phyloP scores from a whole-genome alignment of 1,140 invertebrate species.

The Antheraea pernyi region DNA sequence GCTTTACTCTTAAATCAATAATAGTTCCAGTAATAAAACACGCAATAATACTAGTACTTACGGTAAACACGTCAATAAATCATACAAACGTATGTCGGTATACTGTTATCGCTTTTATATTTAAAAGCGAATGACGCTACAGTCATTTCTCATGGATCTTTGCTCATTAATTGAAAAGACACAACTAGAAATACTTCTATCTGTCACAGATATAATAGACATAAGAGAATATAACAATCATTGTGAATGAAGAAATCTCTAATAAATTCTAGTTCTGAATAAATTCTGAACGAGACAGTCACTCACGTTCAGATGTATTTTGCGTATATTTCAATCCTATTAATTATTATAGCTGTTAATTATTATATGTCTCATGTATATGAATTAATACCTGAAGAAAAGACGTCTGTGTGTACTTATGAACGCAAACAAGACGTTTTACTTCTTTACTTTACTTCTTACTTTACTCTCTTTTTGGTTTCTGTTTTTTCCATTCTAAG shows the following conservation, averaged over 20 bases:
- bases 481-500: too few species aligned
- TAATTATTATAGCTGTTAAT: too few species aligned
- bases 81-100: constrained; percentile 41
- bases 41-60: constrained; percentile 25
- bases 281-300: too few species aligned
- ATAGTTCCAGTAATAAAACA: constrained; percentile 6
- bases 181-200: constrained; percentile 26
- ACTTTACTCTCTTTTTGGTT: too few species aligned
- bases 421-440: too few species aligned
- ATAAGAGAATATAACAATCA: not conserved
- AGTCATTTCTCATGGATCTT: constrained; percentile 19
- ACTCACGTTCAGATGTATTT: too few species aligned
- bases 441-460: too few species aligned
- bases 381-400: too few species aligned
- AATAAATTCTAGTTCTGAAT: too few species aligned
- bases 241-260: not conserved
- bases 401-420: too few species aligned
- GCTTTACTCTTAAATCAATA: not conserved
- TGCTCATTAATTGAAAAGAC: constrained; percentile 22
- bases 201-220: constrained; percentile 25
- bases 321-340: too few species aligned
- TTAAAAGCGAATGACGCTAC: constrained; percentile 22
- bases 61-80: constrained; percentile 35
- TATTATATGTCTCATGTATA: too few species aligned
- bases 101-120: constrained; percentile 39